phyloP scores from a whole-genome alignment of 2,797 vertebrate species.

The Oreochromis mossambicus region DNA sequence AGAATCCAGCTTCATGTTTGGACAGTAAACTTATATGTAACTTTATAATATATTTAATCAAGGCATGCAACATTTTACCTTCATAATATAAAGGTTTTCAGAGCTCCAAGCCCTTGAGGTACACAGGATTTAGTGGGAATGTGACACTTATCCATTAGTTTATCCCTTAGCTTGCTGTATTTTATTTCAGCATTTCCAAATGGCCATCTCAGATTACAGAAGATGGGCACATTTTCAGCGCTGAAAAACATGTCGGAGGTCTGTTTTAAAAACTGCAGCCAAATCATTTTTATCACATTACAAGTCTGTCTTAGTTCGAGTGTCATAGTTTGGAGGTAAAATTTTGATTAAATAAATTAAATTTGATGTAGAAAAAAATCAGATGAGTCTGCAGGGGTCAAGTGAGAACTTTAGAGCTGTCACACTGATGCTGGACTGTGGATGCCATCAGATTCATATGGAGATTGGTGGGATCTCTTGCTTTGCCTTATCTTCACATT shows the following conservation, averaged over 20 bases:
- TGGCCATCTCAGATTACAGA: background rate
- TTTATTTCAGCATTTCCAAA: background rate
- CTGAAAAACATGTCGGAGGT: background rate
- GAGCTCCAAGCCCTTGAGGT: background rate
- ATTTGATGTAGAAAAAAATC: background rate
- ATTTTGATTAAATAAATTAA: background rate
- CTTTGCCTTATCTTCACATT: background rate
- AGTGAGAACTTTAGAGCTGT: background rate
- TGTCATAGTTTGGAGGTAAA: background rate
- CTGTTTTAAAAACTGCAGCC: background rate
- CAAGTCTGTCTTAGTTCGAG: background rate
- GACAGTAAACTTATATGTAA: background rate
- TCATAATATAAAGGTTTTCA: background rate
- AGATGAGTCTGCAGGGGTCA: background rate
- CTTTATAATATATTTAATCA: background rate
- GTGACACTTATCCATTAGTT: background rate
- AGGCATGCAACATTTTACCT: background rate
- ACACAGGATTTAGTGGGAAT: background rate
- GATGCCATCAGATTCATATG: background rate
- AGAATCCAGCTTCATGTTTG: background rate
- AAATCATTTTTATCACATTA: background rate
- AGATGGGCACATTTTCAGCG: background rate
- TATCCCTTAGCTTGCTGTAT: background rate
- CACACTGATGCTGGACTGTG: background rate
- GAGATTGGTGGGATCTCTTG: background rate